phyloP scores from a whole-genome alignment of 2,113 vertebrate species.

The Macquaria ambigua region DNA sequence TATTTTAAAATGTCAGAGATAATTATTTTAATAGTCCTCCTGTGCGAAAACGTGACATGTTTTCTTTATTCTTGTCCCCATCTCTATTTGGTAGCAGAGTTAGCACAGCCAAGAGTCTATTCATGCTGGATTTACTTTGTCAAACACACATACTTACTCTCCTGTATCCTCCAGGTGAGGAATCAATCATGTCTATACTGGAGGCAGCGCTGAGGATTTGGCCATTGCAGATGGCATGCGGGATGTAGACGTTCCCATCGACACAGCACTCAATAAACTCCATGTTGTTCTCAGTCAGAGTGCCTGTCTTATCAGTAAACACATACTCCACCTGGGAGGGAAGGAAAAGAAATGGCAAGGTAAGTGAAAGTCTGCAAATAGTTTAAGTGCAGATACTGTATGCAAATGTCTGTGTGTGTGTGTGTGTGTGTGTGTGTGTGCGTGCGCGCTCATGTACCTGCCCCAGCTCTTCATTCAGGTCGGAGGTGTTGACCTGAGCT shows the following conservation, averaged over 20 bases:
- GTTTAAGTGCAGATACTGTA: neutral
- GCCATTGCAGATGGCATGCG: slow-evolving; percentile 94
- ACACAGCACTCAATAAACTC: slow-evolving; percentile 98
- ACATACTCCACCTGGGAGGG: slow-evolving; percentile 93
- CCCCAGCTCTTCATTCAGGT: slow-evolving; percentile 97
- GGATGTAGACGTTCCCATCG: slow-evolving; percentile 94
- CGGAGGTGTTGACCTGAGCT: slow-evolving; percentile 97
- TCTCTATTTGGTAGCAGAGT: neutral
- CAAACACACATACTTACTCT: slow-evolving; percentile 84
- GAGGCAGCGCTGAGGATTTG: slow-evolving; percentile 91
- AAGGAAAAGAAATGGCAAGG: neutral
- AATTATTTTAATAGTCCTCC: slow-evolving; percentile 18
- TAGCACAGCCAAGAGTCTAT: neutral
- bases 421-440: neutral
- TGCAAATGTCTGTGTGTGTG: neutral
- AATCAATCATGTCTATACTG: slow-evolving; percentile 97
- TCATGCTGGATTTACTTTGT: slow-evolving; percentile 25
- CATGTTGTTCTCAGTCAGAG: slow-evolving; percentile 99
- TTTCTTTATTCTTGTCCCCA: neutral
- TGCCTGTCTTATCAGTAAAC: slow-evolving; percentile 99
- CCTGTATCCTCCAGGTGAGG: slow-evolving; percentile 89
- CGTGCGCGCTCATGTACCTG: slow-evolving; percentile 85
- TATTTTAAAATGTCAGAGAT: slow-evolving; percentile 1
- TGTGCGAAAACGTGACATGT: neutral
- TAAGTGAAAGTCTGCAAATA: neutral